Conservation (phyloP, 2,113 vertebrate species). For the Upupa epops region DNA sequence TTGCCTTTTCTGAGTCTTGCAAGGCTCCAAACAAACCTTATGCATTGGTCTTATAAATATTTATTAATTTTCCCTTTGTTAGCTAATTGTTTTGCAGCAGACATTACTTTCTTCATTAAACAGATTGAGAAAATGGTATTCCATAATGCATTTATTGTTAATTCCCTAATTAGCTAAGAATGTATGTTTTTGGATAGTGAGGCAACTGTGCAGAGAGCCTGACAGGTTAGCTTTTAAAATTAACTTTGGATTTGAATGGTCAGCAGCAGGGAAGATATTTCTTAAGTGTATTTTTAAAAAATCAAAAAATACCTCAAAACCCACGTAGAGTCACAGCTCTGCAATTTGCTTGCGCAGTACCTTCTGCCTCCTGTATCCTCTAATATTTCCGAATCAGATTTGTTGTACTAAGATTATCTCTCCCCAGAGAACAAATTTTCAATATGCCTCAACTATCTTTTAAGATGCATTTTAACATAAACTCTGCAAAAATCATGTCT, state of each 20-base stretch:
- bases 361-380: not conserved
- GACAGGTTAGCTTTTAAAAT: slow-evolving; percentile 16
- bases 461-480: not conserved
- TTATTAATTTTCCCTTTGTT: slow-evolving; percentile 43
- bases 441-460: not conserved
- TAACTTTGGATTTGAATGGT: not conserved
- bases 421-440: not conserved
- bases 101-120: slow-evolving; percentile 51
- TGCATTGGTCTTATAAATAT: slow-evolving; percentile 24
- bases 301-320: not conserved
- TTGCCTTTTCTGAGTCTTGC: slow-evolving; percentile 19
- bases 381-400: not conserved
- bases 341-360: not conserved
- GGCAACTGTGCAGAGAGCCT: not conserved
- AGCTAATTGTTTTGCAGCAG: slow-evolving; percentile 39
- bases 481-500: not conserved
- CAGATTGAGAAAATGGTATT: slow-evolving; percentile 17
- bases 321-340: not conserved
- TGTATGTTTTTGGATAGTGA: not conserved
- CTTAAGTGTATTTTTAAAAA: not conserved
- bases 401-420: not conserved
- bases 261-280: not conserved
- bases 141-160: slow-evolving; percentile 19
- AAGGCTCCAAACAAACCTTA: slow-evolving; percentile 1
- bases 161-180: slow-evolving; percentile 30